Evolutionary conservation across 2,797 vertebrate species (phyloP), one percentile per base, ranked within the genome.

Genomic region (Protonibea diacanthus): DNA sequence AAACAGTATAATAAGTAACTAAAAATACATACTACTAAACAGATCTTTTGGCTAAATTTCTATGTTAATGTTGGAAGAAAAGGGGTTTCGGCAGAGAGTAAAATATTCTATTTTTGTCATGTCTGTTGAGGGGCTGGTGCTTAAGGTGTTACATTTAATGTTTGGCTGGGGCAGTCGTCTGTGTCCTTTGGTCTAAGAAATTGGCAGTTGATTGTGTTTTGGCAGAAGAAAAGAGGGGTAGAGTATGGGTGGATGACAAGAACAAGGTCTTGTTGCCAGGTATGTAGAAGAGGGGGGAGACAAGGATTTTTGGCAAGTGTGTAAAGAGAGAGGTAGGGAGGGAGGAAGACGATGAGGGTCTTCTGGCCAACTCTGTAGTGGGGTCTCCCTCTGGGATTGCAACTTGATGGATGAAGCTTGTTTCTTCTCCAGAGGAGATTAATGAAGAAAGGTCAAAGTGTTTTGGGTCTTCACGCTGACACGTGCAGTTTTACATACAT

Each of bases 381-480:
- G 67, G 75, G 70, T 66, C 74, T 91, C 79, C 84, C 81, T 82
- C 77, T 78, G 78, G 81, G 85, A 84, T 62, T 62, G 73, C 51
- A 48, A n/a, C 40, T 65, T 89, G 89, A 93, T 93, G 87, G 87
- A 92, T 92, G 85, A 75, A 85, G 85, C 86, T 90, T 38, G 56
- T 89, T 91, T 91, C 74, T 81, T 92, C 88, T 87, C 84, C 74
- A 87, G 86, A 88, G 89, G 85, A 90, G 90, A 93, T 91, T 93
- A 89, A 92, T 88, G 81, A 88, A 74, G 69, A 89, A 56, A 79
- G 85, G 80, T 86, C 90, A 91, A 71, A 78, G 66, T 58, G 53
- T 88, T 57, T 84, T 49, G 71, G 49, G 67, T 63, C 57, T 23
- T 63, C 42, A 52, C 38, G 25, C 77, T 48, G 42, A 70, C 61